Conservation (phyloP, 2,888 invertebrate genomes). For the Lampropteryx suffumata region DNA sequence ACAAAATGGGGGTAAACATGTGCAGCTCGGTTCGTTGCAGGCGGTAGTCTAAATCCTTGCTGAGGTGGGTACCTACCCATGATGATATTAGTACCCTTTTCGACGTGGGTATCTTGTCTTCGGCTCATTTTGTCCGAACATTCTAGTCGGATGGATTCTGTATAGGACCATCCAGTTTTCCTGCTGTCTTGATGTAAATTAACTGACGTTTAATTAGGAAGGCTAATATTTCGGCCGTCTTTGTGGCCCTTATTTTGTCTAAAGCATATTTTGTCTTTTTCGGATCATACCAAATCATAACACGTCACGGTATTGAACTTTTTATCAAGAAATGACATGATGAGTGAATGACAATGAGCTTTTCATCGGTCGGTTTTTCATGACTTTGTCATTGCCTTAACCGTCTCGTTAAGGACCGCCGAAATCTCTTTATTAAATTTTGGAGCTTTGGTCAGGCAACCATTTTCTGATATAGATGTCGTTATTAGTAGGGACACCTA, state of each 20-base stretch:
- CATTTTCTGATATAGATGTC: slow-evolving; percentile 2
- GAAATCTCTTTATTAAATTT: slow-evolving; percentile 3
- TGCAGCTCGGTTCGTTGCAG: not conserved
- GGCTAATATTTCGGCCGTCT: not conserved
- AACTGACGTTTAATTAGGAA: not conserved
- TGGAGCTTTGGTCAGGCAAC: not conserved
- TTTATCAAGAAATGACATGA: not conserved
- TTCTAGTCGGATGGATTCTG: not conserved
- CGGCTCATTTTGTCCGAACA: too few relatives aligned
- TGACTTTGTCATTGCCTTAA: too few relatives aligned
- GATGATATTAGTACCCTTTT: too few relatives aligned
- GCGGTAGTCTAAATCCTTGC: too few relatives aligned
- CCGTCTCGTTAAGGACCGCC: slow-evolving; percentile 3
- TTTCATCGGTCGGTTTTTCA: slow-evolving; percentile 8
- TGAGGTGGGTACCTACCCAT: too few relatives aligned
- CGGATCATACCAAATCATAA: not conserved
- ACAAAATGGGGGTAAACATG: not conserved
- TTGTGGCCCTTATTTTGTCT: not conserved
- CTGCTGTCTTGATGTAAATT: not conserved
- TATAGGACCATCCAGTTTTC: not conserved
- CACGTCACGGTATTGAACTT: not conserved
- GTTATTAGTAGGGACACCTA: not conserved
- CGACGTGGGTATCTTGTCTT: too few relatives aligned
- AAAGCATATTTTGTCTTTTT: not conserved
- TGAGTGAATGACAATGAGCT: not conserved